Conservation (phyloP, 1,140 invertebrate species). For the Xylocopa sonorina region DNA sequence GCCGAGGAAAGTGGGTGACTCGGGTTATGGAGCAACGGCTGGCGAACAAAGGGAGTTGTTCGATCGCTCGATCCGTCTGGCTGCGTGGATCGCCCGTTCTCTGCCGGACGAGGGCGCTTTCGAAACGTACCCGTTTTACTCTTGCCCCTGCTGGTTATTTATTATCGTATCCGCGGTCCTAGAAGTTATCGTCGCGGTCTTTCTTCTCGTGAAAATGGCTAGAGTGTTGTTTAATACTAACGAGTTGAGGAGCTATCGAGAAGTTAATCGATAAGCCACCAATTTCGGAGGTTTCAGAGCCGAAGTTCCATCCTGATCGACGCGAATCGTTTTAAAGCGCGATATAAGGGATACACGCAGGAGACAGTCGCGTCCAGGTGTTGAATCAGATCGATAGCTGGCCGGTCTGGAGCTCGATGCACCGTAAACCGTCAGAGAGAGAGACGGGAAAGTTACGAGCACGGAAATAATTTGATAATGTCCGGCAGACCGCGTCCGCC, state of each 20-base stretch:
- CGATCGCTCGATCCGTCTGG: slow-evolving; percentile 4
- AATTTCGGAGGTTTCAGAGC: no score
- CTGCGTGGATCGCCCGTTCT: neutral
- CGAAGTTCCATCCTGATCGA: neutral
- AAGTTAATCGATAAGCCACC: no score
- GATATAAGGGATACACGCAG: neutral
- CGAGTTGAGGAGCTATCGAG: no score
- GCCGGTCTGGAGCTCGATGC: slow-evolving; percentile 52
- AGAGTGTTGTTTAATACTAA: no score
- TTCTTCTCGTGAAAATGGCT: no score
- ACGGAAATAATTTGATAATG: slow-evolving; percentile 67
- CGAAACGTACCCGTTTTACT: no score
- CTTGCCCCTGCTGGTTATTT: no score
- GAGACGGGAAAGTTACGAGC: slow-evolving; percentile 58
- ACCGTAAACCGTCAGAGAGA: slow-evolving; percentile 55
- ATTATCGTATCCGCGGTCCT: no score
- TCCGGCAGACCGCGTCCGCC: slow-evolving; percentile 39
- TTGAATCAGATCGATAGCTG: slow-evolving; percentile 48
- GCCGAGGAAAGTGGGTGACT: slow-evolving; percentile 47
- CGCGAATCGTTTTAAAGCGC: slow-evolving; percentile 1
- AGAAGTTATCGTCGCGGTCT: no score
- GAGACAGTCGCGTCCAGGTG: slow-evolving; percentile 2
- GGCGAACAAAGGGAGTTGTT: neutral
- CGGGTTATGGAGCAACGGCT: slow-evolving; percentile 7
- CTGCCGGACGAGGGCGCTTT: neutral